A percentile compares a stretch with the other conserved stretches of the same genome.
Conservation (phyloP, 2,113 vertebrate species). For the Syrmaticus mikado region DNA sequence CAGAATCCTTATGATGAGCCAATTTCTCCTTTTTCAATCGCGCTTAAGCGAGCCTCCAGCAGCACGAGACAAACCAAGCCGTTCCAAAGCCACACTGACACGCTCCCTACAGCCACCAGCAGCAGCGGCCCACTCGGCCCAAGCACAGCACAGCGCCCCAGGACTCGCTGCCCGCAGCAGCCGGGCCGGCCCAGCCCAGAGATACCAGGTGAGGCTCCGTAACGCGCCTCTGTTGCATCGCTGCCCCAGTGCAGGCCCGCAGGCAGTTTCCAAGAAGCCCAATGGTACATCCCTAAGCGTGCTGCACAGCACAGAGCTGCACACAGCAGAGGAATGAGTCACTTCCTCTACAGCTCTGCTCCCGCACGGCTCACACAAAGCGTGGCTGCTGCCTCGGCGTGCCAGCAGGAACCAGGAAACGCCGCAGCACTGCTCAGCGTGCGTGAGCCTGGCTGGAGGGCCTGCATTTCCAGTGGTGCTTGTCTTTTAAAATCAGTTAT, state of each 20-base stretch:
- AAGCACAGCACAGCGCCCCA: not conserved
- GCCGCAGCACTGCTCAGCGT: not conserved
- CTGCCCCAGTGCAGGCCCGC: not conserved
- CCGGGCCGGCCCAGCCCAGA: not conserved
- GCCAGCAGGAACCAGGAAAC: not conserved
- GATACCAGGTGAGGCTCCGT: not conserved
- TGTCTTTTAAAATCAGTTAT: not conserved
- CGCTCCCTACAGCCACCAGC: too few species aligned
- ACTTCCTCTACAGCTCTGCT: slow-evolving; percentile 68
- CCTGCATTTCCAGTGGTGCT: not conserved
- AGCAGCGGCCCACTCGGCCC: not conserved
- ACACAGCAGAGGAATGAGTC: slow-evolving; percentile 66
- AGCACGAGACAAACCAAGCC: not conserved
- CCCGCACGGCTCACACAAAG: not conserved
- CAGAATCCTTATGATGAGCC: not conserved
- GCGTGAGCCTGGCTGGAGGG: not conserved
- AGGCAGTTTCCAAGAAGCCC: not conserved
- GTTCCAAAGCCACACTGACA: not conserved
- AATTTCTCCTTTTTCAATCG: not conserved
- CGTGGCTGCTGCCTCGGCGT: not conserved
- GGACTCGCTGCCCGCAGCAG: not conserved
- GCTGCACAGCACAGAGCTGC: not conserved
- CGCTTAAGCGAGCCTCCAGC: not conserved
- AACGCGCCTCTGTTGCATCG: not conserved
- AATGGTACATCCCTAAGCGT: slow-evolving; percentile 2